These are phyloP conservation scores for Lamellibrachia columna DNA, from an alignment of 2,888 invertebrate species.

Conservation along the genomic window DNA sequence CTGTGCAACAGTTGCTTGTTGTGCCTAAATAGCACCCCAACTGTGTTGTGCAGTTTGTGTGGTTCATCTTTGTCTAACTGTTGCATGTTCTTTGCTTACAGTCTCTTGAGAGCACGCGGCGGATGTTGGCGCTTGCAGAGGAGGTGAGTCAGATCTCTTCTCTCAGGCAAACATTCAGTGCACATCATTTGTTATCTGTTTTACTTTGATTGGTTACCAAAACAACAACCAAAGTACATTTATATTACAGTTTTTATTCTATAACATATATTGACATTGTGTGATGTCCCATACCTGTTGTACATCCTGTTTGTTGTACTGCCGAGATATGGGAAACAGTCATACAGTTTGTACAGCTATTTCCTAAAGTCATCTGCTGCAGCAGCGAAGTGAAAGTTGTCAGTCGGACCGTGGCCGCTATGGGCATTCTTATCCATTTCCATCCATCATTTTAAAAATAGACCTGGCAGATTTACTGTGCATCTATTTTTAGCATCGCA, in stretches of 20 bases:
- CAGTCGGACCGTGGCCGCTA: neutral
- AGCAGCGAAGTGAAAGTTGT: neutral
- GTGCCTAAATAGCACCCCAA: neutral
- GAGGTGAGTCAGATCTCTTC: constrained; percentile 51
- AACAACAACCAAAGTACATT: too few relatives aligned
- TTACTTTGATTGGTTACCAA: too few relatives aligned
- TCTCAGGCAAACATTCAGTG: neutral
- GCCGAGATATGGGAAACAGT: neutral
- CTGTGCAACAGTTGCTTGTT: neutral
- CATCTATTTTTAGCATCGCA: neutral
- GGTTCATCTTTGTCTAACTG: neutral
- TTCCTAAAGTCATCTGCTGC: neutral
- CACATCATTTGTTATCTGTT: neutral
- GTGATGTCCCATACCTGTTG: neutral
- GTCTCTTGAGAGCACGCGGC: constrained; percentile 65
- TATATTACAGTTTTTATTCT: neutral
- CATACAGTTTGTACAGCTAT: neutral
- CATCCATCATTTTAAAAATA: neutral
- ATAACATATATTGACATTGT: neutral
- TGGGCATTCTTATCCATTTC: neutral
- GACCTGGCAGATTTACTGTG: neutral
- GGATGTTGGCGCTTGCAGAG: constrained; percentile 65
- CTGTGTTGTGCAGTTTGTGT: neutral
- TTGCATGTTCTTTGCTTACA: constrained; percentile 46
- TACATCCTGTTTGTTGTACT: neutral